Evolutionary conservation across 1,140 invertebrate genomes (phyloP), one percentile per base, ranked within the genome.

Genomic region (Hyphantria cunea): DNA sequence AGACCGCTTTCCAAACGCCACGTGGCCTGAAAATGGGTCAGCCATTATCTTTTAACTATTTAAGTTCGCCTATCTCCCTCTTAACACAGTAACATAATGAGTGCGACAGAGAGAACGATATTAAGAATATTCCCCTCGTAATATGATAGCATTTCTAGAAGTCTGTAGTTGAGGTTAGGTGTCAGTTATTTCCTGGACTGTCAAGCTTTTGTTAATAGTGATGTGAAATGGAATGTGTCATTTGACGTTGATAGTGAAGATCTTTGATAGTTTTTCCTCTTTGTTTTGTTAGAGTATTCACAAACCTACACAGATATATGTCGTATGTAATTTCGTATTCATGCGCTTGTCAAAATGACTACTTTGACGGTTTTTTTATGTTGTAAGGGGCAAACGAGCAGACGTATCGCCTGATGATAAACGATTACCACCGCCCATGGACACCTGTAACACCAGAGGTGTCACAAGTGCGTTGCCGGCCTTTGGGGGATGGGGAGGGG

Each of bases 1-100:
- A 70, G 53, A 59, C 17, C 42, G 45, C 60, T 60, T 60, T 60
- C 55, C 56, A 72, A 61, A 62, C 67, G 68, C 78, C 78, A 84
- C 79, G 81, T 82, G 81, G 74, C 72, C 66, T 58, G 66, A 78
- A 84, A 82, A 80, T 84, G 73, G 79, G 79, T 79, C 79, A 80
- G 50, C 78, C 71, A 74, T 78, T 81, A 81, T 83, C 56, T 49
- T 42, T 55, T 10, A 13, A 64, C 61, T 59, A 70, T 76, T 81
- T 78, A 74, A 62, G 67, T 69, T 73, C 75, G 66, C 66, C 66
- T 61, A 61, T 74, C 70, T 68, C 72, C 52, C 64, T 71, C 58
- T 72, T 69, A 66, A 70, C 44, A 64, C 48, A 77, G 39, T 70
- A 41, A 49, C 25, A 52, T 34, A 53, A 75, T 62, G 54, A 48